Evolutionary conservation across 2,113 vertebrate species (phyloP), one percentile per base, ranked within the genome.

Genomic region (Argyrosomus japonicus): DNA sequence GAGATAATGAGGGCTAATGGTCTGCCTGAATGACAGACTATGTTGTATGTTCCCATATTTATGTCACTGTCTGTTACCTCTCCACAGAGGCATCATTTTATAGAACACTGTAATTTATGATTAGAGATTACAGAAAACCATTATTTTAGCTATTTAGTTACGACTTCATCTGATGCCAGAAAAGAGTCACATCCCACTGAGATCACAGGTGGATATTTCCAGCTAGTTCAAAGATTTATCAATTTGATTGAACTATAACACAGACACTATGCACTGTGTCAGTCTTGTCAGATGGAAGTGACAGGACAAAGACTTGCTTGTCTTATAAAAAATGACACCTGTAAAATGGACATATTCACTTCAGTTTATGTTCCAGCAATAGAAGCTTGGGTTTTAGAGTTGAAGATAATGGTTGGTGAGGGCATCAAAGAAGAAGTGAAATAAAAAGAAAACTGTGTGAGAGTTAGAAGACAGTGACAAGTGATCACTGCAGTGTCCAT

Each of bases 1-100:
- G 75, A 62, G 43, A 72, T 84, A 86, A 87, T 86, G 70, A 86
- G 73, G 69, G 61, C 70, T 86, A 90, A 90, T 88, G 78, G 78
- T 73, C 40, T 82, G 78, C 86, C 72, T 80, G 57, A 73, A 77
- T 81, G 79, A 88, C 77, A 72, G 63, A 53, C 63, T 74, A 36
- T 36, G 32, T 7, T 36, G 32, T 36, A 36, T 36, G 7, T 36
- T 36, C 6, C 32, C 32, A 36, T 5, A 36, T 36, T 36, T 6
- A 36, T 7, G 6, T 36, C 32, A 36, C 32, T 40, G 3, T 60
- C 57, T 72, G 56, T 14, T 47, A 75, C 58, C 29, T 75, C 65
- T 75, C 36, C 58, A 23, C 53, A 79, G 48, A 50, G 75, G 29
- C 5, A 19, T 54, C 61, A n/a, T 48, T 75, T 83, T 47, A 54